Evolutionary conservation across 2,888 invertebrate species (phyloP).

Genomic region (Panorpa germanica): DNA sequence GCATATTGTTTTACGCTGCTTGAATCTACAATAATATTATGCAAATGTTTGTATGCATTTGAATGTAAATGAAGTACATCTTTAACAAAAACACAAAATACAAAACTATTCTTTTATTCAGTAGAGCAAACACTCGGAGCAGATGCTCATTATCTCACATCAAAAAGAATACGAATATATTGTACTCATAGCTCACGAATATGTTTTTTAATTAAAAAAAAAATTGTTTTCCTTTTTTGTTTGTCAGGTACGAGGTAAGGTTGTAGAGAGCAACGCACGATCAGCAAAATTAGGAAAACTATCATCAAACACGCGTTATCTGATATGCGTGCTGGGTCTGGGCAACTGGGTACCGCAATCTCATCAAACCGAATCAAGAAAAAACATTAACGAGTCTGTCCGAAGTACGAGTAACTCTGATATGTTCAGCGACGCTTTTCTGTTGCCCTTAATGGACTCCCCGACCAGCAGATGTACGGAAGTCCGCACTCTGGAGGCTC

Average conservation of each 20-base stretch:
- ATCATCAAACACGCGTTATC: slow-evolving; percentile 61
- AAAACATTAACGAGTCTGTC: slow-evolving; percentile 6
- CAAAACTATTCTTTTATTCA: too few relatives aligned
- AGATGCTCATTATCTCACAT: too few relatives aligned
- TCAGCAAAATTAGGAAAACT: slow-evolving; percentile 57
- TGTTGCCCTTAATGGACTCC: slow-evolving; percentile 43
- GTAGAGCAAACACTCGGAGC: too few relatives aligned
- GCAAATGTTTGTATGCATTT: too few relatives aligned
- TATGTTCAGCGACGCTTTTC: slow-evolving; percentile 33
- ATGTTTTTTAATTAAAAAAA: too few relatives aligned
- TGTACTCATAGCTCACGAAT: too few relatives aligned
- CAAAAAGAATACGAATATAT: too few relatives aligned
- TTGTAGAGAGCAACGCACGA: slow-evolving; percentile 51
- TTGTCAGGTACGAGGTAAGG: slow-evolving; percentile 54
- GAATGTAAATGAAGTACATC: too few relatives aligned
- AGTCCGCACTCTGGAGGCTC: slow-evolving; percentile 53
- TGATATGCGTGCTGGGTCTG: slow-evolving; percentile 74
- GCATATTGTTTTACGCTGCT: too few relatives aligned
- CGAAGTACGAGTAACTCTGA: slow-evolving; percentile 30
- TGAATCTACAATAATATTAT: too few relatives aligned
- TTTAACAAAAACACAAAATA: too few relatives aligned
- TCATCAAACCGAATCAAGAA: slow-evolving; percentile 19
- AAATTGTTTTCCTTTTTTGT: not conserved
- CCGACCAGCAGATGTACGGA: slow-evolving; percentile 58
- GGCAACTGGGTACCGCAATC: slow-evolving; percentile 45